Evolutionary conservation across 2,797 vertebrate species (phyloP).

Genomic region (Zenarchopterus dispar): DNA sequence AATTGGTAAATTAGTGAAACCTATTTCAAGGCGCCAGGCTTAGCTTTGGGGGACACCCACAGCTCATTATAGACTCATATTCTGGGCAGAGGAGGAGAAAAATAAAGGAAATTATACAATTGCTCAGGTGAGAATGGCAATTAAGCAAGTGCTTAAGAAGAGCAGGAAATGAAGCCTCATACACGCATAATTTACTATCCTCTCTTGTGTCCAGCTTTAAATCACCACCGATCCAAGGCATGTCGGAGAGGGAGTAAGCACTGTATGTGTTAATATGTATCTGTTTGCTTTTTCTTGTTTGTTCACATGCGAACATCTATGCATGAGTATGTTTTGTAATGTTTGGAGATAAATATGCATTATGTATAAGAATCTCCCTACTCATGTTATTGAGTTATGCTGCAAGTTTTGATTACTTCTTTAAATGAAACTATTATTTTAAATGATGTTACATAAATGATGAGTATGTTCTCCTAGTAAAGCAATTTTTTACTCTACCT

Average conservation of each 20-base stretch:
- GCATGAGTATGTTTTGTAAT: slow-evolving; percentile 8
- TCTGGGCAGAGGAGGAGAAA: slow-evolving; percentile 83
- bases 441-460: slow-evolving; percentile 15
- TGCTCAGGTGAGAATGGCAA: slow-evolving; percentile 87
- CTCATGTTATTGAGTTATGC: slow-evolving; percentile 10
- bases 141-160: slow-evolving; percentile 85
- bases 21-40: slow-evolving; percentile 81
- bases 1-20: slow-evolving; percentile 88
- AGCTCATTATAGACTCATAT: slow-evolving; percentile 86
- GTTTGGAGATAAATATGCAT: slow-evolving; percentile 16
- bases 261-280: slow-evolving; percentile 38
- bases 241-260: slow-evolving; percentile 39
- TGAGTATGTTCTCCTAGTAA: slow-evolving; percentile 1
- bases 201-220: slow-evolving; percentile 81
- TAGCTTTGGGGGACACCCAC: slow-evolving; percentile 83
- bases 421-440: slow-evolving; percentile 37
- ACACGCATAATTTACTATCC: slow-evolving; percentile 79
- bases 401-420: slow-evolving; percentile 40
- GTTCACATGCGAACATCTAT: slow-evolving; percentile 5
- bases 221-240: slow-evolving; percentile 75
- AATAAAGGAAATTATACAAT: slow-evolving; percentile 85
- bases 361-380: not conserved
- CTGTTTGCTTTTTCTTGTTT: slow-evolving; percentile 32
- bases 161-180: slow-evolving; percentile 79
- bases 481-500: slow-evolving; percentile 16